Conservation (phyloP, 1,140 invertebrate species). For the Monochamus saltuarius region DNA sequence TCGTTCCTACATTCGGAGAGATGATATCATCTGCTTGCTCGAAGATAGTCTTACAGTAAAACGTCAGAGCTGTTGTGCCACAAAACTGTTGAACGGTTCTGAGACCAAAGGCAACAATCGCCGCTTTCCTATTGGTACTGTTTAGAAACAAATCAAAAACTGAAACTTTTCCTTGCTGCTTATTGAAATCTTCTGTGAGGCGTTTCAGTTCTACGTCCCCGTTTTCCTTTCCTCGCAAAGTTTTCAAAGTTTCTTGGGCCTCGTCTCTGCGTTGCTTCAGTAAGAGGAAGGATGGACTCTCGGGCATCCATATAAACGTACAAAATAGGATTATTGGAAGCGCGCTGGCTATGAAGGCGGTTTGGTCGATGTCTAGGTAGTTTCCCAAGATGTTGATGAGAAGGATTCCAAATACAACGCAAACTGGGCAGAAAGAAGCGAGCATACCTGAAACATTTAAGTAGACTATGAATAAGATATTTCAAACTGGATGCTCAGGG, state of each 20-base stretch:
- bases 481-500: too few species aligned
- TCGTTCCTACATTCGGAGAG: slow-evolving; percentile 40
- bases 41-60: slow-evolving; percentile 74
- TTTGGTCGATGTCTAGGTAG: slow-evolving; percentile 58
- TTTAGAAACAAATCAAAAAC: slow-evolving; percentile 59
- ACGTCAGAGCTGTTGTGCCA: slow-evolving; percentile 71
- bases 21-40: slow-evolving; percentile 56
- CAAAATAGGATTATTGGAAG: slow-evolving; percentile 62
- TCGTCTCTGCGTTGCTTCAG: slow-evolving; percentile 28
- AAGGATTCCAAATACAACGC: slow-evolving; percentile 61
- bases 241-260: slow-evolving; percentile 33
- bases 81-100: slow-evolving; percentile 74
- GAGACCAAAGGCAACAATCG: slow-evolving; percentile 63
- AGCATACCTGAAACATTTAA: slow-evolving; percentile 53
- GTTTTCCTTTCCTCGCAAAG: slow-evolving; percentile 60
- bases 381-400: slow-evolving; percentile 67
- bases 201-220: slow-evolving; percentile 65
- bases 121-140: slow-evolving; percentile 60
- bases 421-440: slow-evolving; percentile 38
- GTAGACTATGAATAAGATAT: too few species aligned
- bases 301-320: slow-evolving; percentile 54
- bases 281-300: slow-evolving; percentile 51
- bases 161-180: slow-evolving; percentile 39
- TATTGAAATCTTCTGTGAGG: slow-evolving; percentile 2
- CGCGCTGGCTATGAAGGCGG: slow-evolving; percentile 59